Base-by-base conservation (phyloP, 2,888 invertebrate species). In the Stramonita haemastoma region DNA sequence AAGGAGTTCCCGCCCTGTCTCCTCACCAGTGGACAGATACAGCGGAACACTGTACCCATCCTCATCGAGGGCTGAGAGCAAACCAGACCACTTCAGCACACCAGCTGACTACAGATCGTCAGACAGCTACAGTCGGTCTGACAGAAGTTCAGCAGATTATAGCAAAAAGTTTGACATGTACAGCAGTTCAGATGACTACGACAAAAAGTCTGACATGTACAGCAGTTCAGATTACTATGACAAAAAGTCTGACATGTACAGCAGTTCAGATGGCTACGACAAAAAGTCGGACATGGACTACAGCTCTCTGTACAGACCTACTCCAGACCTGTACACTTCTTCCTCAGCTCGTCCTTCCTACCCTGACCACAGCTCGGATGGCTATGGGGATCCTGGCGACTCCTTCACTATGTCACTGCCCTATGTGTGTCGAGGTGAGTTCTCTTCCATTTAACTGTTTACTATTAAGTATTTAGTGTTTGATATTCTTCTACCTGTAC, bases 371-470 rank as follows among this genome's bases (percentile, higher is more conserved):
- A 81, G 36, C 46, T 81, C 81, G 19, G 81, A 46, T 36, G 22
- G 11, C 17, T 17, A 29, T 46, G 29, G 81, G 11, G 36, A 11
- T 11, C 81, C 81, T 22, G 81, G 81, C 6, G 81, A 81, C 26
- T 81, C 81, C 36, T 81, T 19, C 22, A 81, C 81, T 11, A 81
- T 36, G 5, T 81, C 81, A 46, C 81, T 81, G 81, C 81, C 81
- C 5, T 81, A 81, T 81, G 46, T 81, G 19, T 81, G 81, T 36
- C 36, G 46, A 19, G 46, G 81, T 81, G 36, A 81, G 81, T 81
- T 81, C 13, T 79, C 8, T 32, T 13, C 22, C 13, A 34, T 73
- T 8, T 26, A 6, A 73, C 1, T 11, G n/a, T n/a, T 70, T 73
- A 11, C 11, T n/a, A 11, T n/a, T 26, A 73, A 73, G 26, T 73